Evolutionary conservation across 2,888 invertebrate genomes (phyloP).

Genomic region (Aleiodes leptofemur): DNA sequence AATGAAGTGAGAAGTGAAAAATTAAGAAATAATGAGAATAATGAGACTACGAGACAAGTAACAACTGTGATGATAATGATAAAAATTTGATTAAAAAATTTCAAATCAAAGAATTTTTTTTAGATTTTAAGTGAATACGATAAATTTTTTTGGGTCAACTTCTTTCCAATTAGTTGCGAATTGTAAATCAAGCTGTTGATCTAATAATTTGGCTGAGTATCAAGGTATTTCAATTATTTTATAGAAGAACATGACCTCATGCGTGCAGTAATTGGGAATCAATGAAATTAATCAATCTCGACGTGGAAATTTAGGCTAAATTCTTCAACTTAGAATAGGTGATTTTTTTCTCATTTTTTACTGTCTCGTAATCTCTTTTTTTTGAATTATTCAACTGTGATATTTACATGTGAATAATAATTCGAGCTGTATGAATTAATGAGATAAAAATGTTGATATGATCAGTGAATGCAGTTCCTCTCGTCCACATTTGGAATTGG

Average conservation of each 20-base stretch:
- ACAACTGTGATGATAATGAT: conserved; percentile 63
- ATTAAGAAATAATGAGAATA: conserved; percentile 39
- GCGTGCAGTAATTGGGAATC: conserved; percentile 49
- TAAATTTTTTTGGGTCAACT: background rate
- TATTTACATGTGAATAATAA: conserved; percentile 38
- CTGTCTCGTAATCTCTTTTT: conserved; percentile 35
- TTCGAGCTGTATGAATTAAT: conserved; percentile 29
- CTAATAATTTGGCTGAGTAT: conserved; percentile 45
- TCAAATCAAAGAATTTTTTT: conserved; percentile 66
- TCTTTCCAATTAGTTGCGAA: conserved; percentile 39
- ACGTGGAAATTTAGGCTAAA: conserved; percentile 38
- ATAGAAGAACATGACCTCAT: conserved; percentile 31
- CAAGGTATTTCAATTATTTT: conserved; percentile 50
- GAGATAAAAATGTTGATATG: conserved; percentile 4
- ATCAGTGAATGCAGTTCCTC: conserved; percentile 15
- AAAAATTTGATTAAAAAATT: conserved; percentile 74
- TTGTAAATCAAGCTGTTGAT: conserved; percentile 47
- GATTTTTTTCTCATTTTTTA: background rate
- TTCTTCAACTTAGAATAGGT: conserved; percentile 25
- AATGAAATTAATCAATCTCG: conserved; percentile 49
- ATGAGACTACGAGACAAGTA: conserved; percentile 71
- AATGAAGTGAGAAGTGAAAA: conserved; percentile 27
- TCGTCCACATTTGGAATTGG: background rate
- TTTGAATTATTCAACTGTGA: conserved; percentile 26
- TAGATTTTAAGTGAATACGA: conserved; percentile 17